Conservation (phyloP, 2,797 vertebrate species). For the Phalanger gymnotis region DNA sequence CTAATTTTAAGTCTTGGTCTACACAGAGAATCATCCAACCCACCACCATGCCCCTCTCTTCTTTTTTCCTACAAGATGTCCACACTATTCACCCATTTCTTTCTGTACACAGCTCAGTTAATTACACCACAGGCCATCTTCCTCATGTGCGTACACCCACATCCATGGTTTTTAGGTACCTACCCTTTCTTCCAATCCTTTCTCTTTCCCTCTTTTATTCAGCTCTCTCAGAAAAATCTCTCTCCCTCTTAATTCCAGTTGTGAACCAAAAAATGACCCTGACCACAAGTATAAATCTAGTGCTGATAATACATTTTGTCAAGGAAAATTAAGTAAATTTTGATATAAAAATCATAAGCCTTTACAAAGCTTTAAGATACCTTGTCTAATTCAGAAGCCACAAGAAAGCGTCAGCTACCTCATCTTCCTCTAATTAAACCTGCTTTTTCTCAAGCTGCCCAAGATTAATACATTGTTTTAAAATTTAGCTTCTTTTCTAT, state of each 20-base stretch:
- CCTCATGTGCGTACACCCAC: not conserved
- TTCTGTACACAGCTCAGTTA: not conserved
- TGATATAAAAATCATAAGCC: not conserved
- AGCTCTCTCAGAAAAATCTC: not conserved
- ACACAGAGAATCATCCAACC: not conserved
- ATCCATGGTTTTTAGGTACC: not conserved
- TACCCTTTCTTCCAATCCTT: not conserved
- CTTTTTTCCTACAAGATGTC: not conserved
- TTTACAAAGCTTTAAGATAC: not conserved
- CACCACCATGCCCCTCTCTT: not conserved
- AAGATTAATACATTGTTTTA: not conserved
- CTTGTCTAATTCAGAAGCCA: not conserved
- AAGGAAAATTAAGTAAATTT: not conserved
- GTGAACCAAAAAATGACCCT: not conserved
- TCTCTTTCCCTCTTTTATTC: not conserved
- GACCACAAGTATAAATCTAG: not conserved
- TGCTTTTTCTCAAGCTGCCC: not conserved
- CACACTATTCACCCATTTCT: not conserved
- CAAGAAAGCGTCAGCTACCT: not conserved
- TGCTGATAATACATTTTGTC: not conserved
- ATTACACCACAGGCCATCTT: not conserved
- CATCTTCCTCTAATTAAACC: not conserved
- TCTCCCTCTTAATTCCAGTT: not conserved
- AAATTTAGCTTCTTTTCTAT: not conserved
- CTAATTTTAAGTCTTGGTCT: not conserved